Percentiles rank a stretch among this genome's conserved stretches.
Evolutionary conservation across 2,797 vertebrate species (phyloP).

Genomic region (Nyctalus aviator): DNA sequence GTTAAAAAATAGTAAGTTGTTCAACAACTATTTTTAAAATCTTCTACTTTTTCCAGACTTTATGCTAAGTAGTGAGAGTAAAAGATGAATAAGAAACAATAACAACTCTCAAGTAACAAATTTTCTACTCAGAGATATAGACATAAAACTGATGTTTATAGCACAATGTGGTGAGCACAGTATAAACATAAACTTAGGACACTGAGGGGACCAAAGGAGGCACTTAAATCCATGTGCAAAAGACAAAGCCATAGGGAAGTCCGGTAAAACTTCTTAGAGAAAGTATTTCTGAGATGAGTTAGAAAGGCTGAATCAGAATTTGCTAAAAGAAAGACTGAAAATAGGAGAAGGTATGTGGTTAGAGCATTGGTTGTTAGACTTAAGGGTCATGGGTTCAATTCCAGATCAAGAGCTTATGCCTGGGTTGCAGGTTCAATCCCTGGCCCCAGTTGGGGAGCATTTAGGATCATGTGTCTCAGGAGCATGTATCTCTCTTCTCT

Average conservation of each 20-base stretch:
- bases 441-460: too few relatives aligned
- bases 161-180: not conserved
- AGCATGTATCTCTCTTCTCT: too few relatives aligned
- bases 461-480: too few relatives aligned
- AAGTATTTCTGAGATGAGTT: not conserved
- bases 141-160: not conserved
- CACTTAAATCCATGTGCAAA: not conserved
- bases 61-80: not conserved
- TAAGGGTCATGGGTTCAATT: too few relatives aligned
- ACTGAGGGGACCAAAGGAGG: not conserved
- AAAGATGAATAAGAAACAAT: not conserved
- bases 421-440: too few relatives aligned
- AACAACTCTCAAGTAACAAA: not conserved
- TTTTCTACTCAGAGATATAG: not conserved
- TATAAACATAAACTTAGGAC: not conserved
- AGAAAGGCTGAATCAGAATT: slow-evolving; percentile 2
- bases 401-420: too few relatives aligned
- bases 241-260: not conserved
- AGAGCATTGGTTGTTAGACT: not conserved
- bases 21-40: slow-evolving; percentile 35
- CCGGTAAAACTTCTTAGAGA: not conserved
- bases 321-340: not conserved
- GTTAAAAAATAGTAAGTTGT: not conserved
- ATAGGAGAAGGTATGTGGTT: not conserved
- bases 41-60: not conserved